These are phyloP conservation scores for Bradypodion ventrale DNA, from an alignment of 2,797 vertebrate species.

Conservation along the genomic window DNA sequence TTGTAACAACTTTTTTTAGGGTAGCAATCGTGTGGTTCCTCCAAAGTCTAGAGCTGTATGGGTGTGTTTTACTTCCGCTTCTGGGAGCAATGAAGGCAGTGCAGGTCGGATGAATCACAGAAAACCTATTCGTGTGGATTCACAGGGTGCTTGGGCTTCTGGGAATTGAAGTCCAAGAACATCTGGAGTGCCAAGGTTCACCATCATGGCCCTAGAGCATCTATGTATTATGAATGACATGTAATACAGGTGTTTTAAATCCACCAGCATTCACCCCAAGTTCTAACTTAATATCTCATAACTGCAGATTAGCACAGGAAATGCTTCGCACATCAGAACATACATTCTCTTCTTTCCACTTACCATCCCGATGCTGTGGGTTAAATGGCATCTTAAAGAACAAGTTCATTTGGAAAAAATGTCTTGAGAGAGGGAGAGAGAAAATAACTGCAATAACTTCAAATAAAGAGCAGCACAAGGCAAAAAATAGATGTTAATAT, in stretches of 20 bases:
- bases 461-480: conserved; percentile 27
- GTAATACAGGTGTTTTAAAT: neutral
- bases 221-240: neutral
- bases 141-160: too few species aligned
- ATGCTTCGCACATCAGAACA: neutral
- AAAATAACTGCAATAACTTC: conserved; percentile 11
- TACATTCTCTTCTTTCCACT: neutral
- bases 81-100: too few species aligned
- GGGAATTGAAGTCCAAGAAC: too few species aligned
- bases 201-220: too few species aligned
- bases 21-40: too few species aligned
- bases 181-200: too few species aligned
- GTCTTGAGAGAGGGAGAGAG: neutral
- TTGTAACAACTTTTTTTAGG: too few species aligned
- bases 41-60: too few species aligned
- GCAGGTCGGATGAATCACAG: too few species aligned
- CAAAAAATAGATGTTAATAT: neutral
- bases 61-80: too few species aligned
- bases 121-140: too few species aligned
- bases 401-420: conserved; percentile 1
- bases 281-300: neutral
- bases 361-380: neutral
- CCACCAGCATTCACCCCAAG: neutral
- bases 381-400: conserved; percentile 18
- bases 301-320: neutral